Percentiles rank a stretch among this genome's conserved stretches.
phyloP scores from a whole-genome alignment of 2,113 vertebrate species.

The Maccullochella peelii region DNA sequence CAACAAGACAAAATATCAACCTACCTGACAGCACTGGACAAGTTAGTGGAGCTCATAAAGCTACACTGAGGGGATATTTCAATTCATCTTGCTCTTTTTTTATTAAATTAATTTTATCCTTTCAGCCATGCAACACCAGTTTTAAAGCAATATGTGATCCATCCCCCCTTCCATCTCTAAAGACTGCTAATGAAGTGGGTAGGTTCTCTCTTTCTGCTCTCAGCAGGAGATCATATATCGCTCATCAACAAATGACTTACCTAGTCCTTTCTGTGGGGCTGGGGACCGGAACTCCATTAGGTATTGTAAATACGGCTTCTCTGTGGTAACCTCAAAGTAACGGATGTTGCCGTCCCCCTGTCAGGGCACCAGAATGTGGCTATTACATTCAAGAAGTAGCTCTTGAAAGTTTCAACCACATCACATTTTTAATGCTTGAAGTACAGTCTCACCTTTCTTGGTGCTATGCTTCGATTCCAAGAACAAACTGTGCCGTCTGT shows the following conservation, averaged over 20 bases:
- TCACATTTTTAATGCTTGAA: not conserved
- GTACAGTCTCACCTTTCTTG: not conserved
- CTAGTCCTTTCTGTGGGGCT: conserved; percentile 94
- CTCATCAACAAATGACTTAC: conserved; percentile 80
- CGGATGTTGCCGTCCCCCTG: conserved; percentile 98
- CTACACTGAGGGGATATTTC: not conserved
- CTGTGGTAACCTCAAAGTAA: conserved; percentile 94
- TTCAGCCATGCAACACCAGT: not conserved
- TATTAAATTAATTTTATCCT: not conserved
- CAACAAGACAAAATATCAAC: not conserved
- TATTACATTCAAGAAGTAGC: not conserved
- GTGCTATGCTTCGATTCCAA: not conserved
- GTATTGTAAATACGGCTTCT: conserved; percentile 96
- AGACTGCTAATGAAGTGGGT: conserved; percentile 19
- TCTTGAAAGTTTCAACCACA: not conserved
- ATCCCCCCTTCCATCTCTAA: not conserved
- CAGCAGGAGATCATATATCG: not conserved
- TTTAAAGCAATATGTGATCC: conserved; percentile 4
- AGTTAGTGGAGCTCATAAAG: not conserved
- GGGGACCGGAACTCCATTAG: conserved; percentile 98
- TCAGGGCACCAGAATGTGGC: conserved; percentile 29
- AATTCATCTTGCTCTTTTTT: not conserved
- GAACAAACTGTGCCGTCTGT: not conserved
- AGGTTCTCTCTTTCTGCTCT: conserved; percentile 11
- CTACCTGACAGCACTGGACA: not conserved